Conservation (phyloP, 1,140 invertebrate genomes). For the Heliconius eleuchia region DNA sequence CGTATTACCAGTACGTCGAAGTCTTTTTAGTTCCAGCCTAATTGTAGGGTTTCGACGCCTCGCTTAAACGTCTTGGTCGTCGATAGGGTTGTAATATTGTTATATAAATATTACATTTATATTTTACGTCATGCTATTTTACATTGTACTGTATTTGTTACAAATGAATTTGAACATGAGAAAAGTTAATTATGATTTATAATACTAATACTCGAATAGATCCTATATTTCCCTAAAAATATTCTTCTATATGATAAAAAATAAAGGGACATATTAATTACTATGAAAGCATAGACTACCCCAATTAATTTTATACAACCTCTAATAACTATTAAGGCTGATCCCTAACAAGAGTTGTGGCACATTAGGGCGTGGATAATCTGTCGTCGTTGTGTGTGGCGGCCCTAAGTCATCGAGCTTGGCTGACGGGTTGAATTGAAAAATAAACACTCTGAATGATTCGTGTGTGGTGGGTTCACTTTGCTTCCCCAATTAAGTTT, state of each 20-base stretch:
- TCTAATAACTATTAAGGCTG: constrained; percentile 38
- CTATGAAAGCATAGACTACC: constrained; percentile 22
- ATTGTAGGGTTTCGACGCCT: constrained; percentile 79
- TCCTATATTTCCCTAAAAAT: not conserved
- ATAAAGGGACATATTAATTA: constrained; percentile 11
- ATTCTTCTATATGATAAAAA: not conserved
- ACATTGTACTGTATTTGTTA: not conserved
- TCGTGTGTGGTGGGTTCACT: constrained; percentile 50
- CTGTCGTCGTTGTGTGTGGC: constrained; percentile 65
- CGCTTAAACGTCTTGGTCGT: constrained; percentile 53
- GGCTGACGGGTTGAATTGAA: constrained; percentile 70
- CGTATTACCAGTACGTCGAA: constrained; percentile 63
- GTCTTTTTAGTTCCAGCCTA: constrained; percentile 67
- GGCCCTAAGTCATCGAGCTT: constrained; percentile 59
- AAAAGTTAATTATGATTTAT: not conserved
- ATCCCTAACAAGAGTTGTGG: constrained; percentile 41
- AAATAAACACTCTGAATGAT: constrained; percentile 66
- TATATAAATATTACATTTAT: not conserved
- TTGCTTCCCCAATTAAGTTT: constrained; percentile 44
- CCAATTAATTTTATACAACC: constrained; percentile 36
- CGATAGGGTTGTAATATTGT: constrained; percentile 56
- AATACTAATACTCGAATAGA: not conserved
- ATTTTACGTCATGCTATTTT: not conserved
- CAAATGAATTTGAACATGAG: not conserved
- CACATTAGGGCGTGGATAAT: constrained; percentile 55